Conservation (phyloP, 1,140 invertebrate species). For the Cephus cinctus region DNA sequence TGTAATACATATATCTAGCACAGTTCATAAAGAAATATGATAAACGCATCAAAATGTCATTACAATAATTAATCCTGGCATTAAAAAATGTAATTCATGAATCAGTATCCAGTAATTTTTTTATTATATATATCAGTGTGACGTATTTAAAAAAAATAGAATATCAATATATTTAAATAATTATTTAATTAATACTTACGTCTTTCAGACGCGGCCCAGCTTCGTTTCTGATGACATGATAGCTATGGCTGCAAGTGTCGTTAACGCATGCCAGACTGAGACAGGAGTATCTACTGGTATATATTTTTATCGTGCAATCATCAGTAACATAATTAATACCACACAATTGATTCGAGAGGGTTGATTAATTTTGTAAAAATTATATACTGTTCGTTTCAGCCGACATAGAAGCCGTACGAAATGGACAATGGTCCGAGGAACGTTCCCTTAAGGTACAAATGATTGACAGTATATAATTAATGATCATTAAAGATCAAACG, state of each 20-base stretch:
- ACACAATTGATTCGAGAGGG: neutral
- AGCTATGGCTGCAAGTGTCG: conserved; percentile 38
- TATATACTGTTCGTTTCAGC: conserved; percentile 23
- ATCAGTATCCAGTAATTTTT: too few relatives aligned
- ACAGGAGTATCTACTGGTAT: conserved; percentile 45
- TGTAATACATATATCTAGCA: too few relatives aligned
- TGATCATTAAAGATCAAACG: neutral
- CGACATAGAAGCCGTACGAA: conserved; percentile 46
- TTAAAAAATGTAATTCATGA: too few relatives aligned
- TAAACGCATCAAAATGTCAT: too few relatives aligned
- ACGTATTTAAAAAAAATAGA: too few relatives aligned
- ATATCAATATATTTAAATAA: too few relatives aligned
- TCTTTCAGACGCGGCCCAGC: conserved; percentile 39
- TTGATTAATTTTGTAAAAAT: neutral
- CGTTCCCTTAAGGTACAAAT: conserved; percentile 38
- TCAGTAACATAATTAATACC: too few relatives aligned
- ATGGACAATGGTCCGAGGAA: conserved; percentile 39
- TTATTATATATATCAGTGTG: too few relatives aligned
- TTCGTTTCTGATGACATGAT: conserved; percentile 50
- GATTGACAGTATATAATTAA: neutral
- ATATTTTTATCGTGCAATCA: too few relatives aligned
- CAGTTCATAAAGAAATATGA: too few relatives aligned
- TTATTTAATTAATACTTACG: conserved; percentile 2
- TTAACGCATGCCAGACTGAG: conserved; percentile 47
- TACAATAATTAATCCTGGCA: too few relatives aligned